Percentiles rank a stretch among this genome's conserved stretches.
These are phyloP conservation scores for Steinernema feltiae DNA, from an alignment of 1,140 invertebrate species.

Conservation along the genomic window DNA sequence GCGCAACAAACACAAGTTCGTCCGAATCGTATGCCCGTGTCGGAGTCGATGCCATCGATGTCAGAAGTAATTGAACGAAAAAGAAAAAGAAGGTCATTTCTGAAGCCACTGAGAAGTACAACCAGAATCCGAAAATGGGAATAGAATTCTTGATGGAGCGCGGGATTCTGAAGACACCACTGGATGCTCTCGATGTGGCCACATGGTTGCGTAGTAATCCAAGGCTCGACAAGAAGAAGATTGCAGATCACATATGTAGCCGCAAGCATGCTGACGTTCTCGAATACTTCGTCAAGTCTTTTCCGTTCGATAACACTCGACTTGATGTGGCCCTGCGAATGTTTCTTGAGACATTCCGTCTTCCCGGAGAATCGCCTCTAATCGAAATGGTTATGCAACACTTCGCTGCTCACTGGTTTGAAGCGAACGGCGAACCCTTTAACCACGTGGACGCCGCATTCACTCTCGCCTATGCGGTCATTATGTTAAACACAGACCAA, in stretches of 20 bases:
- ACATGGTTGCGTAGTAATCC: slow-evolving; percentile 86
- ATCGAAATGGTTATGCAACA: slow-evolving; percentile 90
- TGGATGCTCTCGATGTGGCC: slow-evolving; percentile 78
- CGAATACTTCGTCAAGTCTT: slow-evolving; percentile 70
- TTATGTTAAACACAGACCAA: slow-evolving; percentile 99
- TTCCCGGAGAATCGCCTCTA: slow-evolving; percentile 92
- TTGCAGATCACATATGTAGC: slow-evolving; percentile 85
- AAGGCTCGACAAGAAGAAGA: slow-evolving; percentile 88
- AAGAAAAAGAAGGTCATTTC: slow-evolving; percentile 50
- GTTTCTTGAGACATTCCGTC: slow-evolving; percentile 88
- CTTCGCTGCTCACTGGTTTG: slow-evolving; percentile 68
- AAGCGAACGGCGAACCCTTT: slow-evolving; percentile 79
- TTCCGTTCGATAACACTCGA: slow-evolving; percentile 79
- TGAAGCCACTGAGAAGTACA: slow-evolving; percentile 56
- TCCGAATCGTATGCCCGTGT: slow-evolving; percentile 32
- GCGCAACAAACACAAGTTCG: slow-evolving; percentile 15
- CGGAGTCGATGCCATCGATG: slow-evolving; percentile 42
- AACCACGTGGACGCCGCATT: slow-evolving; percentile 90
- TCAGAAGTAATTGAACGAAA: slow-evolving; percentile 50
- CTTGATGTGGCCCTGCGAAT: slow-evolving; percentile 87
- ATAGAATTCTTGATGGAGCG: slow-evolving; percentile 87
- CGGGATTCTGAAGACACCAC: slow-evolving; percentile 69
- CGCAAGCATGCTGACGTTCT: slow-evolving; percentile 59
- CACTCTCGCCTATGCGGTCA: slow-evolving; percentile 90
- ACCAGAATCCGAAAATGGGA: slow-evolving; percentile 50